These are phyloP conservation scores for Eurytoma adleriae DNA, from an alignment of 2,888 invertebrate genomes.

Conservation along the genomic window DNA sequence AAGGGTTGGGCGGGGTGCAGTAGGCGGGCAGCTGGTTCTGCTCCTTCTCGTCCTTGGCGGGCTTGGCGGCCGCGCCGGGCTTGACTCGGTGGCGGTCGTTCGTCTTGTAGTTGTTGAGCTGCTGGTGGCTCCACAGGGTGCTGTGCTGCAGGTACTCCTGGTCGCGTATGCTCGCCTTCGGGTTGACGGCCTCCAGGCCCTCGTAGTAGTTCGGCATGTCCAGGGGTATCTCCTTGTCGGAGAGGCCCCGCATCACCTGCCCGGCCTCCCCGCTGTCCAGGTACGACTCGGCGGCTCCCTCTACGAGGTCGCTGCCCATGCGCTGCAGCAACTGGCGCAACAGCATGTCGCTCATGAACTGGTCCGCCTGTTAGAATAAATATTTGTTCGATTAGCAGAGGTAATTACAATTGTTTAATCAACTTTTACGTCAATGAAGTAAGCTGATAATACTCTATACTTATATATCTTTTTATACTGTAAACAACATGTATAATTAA, in stretches of 20 bases:
- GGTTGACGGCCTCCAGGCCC: slow-evolving; percentile 82
- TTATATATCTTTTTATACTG: no score
- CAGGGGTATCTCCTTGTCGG: slow-evolving; percentile 71
- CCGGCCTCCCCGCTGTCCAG: slow-evolving; percentile 73
- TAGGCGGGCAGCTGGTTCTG: slow-evolving; percentile 97
- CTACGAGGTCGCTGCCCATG: slow-evolving; percentile 85
- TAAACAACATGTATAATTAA: no score
- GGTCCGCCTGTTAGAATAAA: slow-evolving; percentile 76
- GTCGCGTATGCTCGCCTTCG: slow-evolving; percentile 89
- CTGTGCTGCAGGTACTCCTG: slow-evolving; percentile 93
- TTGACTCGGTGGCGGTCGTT: slow-evolving; percentile 74
- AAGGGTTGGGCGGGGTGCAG: slow-evolving; percentile 99
- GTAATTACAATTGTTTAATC: no score
- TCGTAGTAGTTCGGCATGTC: slow-evolving; percentile 83
- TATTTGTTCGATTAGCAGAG: no score
- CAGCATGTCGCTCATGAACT: slow-evolving; percentile 83
- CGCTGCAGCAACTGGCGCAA: slow-evolving; percentile 87
- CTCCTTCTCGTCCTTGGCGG: slow-evolving; percentile 89
- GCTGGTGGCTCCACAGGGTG: slow-evolving; percentile 85
- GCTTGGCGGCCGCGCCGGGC: slow-evolving; percentile 35
- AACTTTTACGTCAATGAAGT: no score
- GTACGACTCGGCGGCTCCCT: slow-evolving; percentile 78
- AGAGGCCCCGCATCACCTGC: slow-evolving; percentile 66
- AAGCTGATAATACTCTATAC: no score
- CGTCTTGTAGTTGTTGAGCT: slow-evolving; percentile 65